Base-by-base conservation (phyloP, 2,888 invertebrate genomes). In the Allophyes oxyacanthae region DNA sequence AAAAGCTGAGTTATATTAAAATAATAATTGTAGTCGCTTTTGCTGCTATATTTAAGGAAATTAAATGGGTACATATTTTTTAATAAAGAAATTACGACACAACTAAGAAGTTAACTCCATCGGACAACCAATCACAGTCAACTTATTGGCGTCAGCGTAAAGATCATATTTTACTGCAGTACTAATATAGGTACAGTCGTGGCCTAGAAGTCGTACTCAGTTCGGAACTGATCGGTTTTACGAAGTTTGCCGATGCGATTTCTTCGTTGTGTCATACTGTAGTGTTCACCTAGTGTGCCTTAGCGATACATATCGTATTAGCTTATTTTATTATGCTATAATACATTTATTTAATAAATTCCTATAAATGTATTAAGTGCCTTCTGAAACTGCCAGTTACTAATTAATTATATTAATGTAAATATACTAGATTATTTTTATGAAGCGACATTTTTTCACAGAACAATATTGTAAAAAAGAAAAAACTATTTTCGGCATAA, bases 381-480 rank as follows among this genome's bases (percentile, higher is more conserved):
- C 91, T 92, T 91, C 85, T 84, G 78, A 86, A 88, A 90, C 90
- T 92, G 91, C 90, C 91, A 92, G 88, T 89, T 90, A 91, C 86
- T 90, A 87, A 91, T 78, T 84, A 84, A 82, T 72, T 69, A 75
- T 75, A 76, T 71, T 84, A 85, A 83, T 91, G 90, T 91, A 90
- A 86, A 90, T 90, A 91, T 75, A 80, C 78, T 82, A 81, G 79
- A 67, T 77, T 66, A 76, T 75, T 77, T 76, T 71, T 77, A 72
- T 66, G 67, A 59, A 51, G 40, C 57, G 69, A 66, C 78, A 79
- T 84, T 86, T 88, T 85, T 90, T 88, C 88, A 88, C 85, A 85
- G 86, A 87, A 76, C 36, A 36, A 36, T 52, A 25, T 44, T 25
- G n/a, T 28, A 14, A 20, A 33, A 7, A n/a, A n/a, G n/a, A n/a